Percentiles rank a stretch among this genome's conserved stretches.
phyloP scores from a whole-genome alignment of 2,113 vertebrate species.

The Tapirus terrestris region DNA sequence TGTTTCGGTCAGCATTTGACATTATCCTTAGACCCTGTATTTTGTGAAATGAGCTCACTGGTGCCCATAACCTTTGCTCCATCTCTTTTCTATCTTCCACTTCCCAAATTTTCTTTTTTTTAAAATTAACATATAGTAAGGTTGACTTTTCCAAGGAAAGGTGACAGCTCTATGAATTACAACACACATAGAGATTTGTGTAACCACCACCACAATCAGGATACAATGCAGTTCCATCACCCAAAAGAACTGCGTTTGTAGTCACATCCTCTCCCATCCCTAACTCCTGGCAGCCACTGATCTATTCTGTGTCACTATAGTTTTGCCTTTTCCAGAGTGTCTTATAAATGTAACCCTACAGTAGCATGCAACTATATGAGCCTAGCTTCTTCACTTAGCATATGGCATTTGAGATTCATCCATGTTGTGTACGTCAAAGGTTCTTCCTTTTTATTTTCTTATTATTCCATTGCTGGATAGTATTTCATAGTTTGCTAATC shows the following conservation, averaged over 20 bases:
- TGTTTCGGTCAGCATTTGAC: neutral
- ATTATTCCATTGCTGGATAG: neutral
- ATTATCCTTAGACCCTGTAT: neutral
- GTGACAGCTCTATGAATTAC: neutral
- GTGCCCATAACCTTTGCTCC: neutral
- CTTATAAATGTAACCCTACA: neutral
- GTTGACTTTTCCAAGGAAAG: neutral
- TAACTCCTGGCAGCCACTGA: neutral
- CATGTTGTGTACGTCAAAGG: neutral
- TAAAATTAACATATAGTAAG: neutral
- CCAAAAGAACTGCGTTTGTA: neutral
- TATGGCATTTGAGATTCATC: neutral
- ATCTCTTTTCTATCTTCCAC: neutral
- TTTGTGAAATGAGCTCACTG: neutral
- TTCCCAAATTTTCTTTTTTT: neutral
- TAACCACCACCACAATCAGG: neutral
- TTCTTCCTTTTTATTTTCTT: neutral
- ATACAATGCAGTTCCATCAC: neutral
- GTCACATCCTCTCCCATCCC: neutral
- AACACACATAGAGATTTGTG: neutral
- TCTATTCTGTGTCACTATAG: neutral
- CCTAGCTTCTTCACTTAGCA: neutral
- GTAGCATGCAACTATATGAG: neutral
- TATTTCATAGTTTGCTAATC: neutral
- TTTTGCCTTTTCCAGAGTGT: neutral